Evolutionary conservation across 2,888 invertebrate genomes (phyloP).

Genomic region (Hymenopus coronatus): DNA sequence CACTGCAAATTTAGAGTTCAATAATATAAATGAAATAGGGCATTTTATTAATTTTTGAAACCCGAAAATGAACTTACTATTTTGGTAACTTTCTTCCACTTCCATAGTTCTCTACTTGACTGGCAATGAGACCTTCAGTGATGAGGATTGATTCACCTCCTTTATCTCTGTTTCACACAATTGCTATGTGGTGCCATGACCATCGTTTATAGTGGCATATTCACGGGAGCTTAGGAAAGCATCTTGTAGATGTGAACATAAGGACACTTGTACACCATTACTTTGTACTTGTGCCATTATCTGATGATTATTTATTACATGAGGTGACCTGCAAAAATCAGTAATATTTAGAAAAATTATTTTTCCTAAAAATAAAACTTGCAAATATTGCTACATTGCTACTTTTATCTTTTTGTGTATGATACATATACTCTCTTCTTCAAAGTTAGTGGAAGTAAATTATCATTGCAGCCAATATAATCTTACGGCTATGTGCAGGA

Average conservation of each 20-base stretch:
- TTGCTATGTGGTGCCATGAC: conserved; percentile 99
- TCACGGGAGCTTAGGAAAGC: conserved; percentile 87
- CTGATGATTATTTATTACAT: conserved; percentile 72
- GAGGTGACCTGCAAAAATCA: conserved; percentile 71
- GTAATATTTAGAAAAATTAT: too few relatives aligned
- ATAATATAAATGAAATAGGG: neutral
- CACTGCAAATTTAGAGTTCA: conserved; percentile 54
- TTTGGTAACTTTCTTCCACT: conserved; percentile 76
- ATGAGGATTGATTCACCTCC: too few relatives aligned
- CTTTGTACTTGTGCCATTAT: conserved; percentile 89
- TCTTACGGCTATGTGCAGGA: too few relatives aligned
- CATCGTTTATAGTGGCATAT: conserved; percentile 91
- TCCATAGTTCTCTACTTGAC: conserved; percentile 86
- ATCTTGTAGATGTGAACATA: conserved; percentile 85
- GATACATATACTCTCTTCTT: too few relatives aligned
- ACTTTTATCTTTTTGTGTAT: too few relatives aligned
- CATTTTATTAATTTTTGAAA: neutral
- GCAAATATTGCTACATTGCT: too few relatives aligned
- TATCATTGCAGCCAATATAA: too few relatives aligned
- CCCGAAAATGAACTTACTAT: conserved; percentile 59
- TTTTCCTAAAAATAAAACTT: too few relatives aligned
- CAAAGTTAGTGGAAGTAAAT: too few relatives aligned
- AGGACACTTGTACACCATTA: conserved; percentile 86
- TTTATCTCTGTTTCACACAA: too few relatives aligned
- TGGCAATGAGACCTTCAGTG: too few relatives aligned